Conservation (phyloP, 2,888 invertebrate species). For the Carcina quercana region DNA sequence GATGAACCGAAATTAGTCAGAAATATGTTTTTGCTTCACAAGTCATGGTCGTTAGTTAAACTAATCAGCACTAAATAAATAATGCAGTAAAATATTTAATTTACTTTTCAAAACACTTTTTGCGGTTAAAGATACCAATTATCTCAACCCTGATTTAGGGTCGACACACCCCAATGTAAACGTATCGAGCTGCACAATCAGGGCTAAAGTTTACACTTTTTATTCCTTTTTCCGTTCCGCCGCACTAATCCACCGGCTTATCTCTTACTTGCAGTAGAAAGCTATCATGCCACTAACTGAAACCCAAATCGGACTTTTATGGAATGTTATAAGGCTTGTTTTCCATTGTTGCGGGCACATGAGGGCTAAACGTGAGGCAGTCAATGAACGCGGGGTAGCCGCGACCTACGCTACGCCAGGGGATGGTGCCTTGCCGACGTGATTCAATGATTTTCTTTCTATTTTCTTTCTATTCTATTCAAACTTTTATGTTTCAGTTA, state of each 20-base stretch:
- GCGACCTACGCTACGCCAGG: conserved; percentile 67
- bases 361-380: conserved; percentile 39
- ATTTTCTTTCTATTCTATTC: no score
- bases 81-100: background rate
- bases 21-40: no score
- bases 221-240: conserved; percentile 50
- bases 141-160: no score
- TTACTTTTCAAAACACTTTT: background rate
- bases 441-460: background rate
- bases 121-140: no score
- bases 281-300: conserved; percentile 25
- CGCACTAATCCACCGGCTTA: conserved; percentile 63
- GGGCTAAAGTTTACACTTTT: conserved; percentile 41
- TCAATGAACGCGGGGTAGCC: conserved; percentile 59
- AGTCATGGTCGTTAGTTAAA: no score
- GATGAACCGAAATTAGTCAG: no score
- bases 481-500: no score
- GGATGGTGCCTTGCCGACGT: conserved; percentile 36
- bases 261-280: conserved; percentile 56
- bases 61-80: no score
- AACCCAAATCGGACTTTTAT: conserved; percentile 20
- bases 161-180: no score
- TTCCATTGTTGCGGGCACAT: conserved; percentile 19
- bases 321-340: conserved; percentile 19
- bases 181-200: no score